Percentiles rank a stretch among this genome's conserved stretches.
Conservation (phyloP, 2,888 invertebrate genomes). For the Conus canariensis region DNA sequence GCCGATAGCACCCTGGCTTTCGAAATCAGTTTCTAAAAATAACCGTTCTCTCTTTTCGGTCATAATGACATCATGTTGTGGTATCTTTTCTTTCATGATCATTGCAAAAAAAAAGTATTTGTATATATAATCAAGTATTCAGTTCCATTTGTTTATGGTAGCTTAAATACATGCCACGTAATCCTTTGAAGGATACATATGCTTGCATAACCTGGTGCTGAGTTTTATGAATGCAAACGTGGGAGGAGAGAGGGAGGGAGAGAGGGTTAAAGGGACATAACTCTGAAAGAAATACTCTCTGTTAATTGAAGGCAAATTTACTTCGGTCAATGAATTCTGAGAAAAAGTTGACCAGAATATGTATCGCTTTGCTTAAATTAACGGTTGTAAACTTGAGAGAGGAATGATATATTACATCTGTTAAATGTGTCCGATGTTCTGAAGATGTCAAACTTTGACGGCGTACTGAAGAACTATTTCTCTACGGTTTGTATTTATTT, state of each 20-base stretch:
- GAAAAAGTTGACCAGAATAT: neutral
- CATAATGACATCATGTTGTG: neutral
- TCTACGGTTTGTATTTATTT: constrained; percentile 44
- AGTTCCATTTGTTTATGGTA: too few species aligned
- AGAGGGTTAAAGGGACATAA: neutral
- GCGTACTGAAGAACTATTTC: constrained; percentile 48
- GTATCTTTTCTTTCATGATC: neutral
- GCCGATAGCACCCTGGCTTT: neutral
- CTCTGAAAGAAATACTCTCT: neutral
- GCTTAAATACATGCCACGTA: too few species aligned
- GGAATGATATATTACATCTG: neutral
- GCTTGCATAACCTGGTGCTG: too few species aligned
- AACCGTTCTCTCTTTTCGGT: neutral
- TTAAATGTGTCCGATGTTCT: neutral
- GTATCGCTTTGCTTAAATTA: neutral
- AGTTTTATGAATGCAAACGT: too few species aligned
- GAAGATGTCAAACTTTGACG: constrained; percentile 51
- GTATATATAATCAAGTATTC: too few species aligned
- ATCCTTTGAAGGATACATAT: too few species aligned
- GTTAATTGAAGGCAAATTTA: neutral
- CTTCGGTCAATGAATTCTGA: neutral
- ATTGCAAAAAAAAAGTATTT: too few species aligned
- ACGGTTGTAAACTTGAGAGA: neutral
- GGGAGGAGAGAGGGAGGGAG: too few species aligned
- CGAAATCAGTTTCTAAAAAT: constrained; percentile 29